Evolutionary conservation across 2,888 invertebrate species (phyloP), one percentile per base, ranked within the genome.

Genomic region (Oligia latruncula): DNA sequence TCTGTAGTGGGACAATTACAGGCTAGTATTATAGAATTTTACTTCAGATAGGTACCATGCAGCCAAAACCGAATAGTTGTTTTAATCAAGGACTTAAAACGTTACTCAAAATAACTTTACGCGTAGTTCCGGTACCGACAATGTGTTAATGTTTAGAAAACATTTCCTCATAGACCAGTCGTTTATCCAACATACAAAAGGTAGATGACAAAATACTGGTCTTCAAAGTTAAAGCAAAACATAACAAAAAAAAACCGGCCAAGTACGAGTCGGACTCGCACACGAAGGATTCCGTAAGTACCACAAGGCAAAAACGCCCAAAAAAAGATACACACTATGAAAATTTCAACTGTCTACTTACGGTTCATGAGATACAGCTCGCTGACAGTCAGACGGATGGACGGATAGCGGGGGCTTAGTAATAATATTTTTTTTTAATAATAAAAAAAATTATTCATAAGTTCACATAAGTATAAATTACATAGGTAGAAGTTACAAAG

Each of bases 121-220:
- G 29, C 29, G 29, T 29, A 29, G 29, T 29, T 29, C 29, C 29
- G 29, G 29, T 29, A 29, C 29, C 29, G 29, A 29, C 1, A 29
- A 29, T 29, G 29, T 29, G 29, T 29, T 29, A 20, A 71, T 71
- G 11, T 71, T 71, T 71, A 58, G 58, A 71, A 71, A 71, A 71
- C 40, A 71, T 71, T n/a, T 58, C 40, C n/a, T 17, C 17, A 58
- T 40, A 23, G 35, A 52, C 8, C 20, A 71, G 23, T 23, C 23
- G 35, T 71, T 35, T 35, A 52, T n/a, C 15, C 9, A n/a, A 17
- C 58, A n/a, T 17, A 58, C 40, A 71, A 60, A 17, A n/a, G n/a
- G 11, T 40, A 40, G 60, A 71, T 71, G 40, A 71, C 71, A 71
- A 60, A 71, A 17, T 40, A 71, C 35, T 40, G 9, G 17, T 40